phyloP scores from a whole-genome alignment of 2,797 vertebrate species.

The Danio albolineatus region DNA sequence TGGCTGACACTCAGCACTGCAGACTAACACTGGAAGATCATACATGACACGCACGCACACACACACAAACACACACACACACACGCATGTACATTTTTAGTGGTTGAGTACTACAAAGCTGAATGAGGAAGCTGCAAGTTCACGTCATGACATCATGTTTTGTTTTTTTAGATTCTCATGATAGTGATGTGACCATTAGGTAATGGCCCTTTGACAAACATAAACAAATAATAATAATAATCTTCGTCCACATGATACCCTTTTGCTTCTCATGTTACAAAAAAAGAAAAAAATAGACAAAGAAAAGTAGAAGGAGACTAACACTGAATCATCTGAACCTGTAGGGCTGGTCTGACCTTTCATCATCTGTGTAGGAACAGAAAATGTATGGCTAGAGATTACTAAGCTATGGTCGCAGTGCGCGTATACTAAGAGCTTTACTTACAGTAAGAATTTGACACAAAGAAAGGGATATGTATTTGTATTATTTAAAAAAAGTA shows the following conservation, averaged over 20 bases:
- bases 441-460: background rate
- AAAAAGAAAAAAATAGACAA: background rate
- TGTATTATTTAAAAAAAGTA: too few relatives aligned
- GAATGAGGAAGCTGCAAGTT: background rate
- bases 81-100: too few relatives aligned
- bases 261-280: background rate
- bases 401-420: background rate
- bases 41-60: background rate
- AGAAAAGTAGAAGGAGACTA: background rate
- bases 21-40: conserved; percentile 6
- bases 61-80: background rate
- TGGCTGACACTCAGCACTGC: conserved; percentile 34
- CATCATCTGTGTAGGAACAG: background rate
- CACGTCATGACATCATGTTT: background rate
- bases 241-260: background rate
- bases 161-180: background rate
- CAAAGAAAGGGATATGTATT: background rate
- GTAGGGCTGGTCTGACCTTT: conserved; percentile 16
- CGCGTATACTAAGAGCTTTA: background rate
- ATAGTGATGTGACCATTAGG: conserved; percentile 12
- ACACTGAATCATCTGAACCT: background rate
- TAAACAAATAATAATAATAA: too few relatives aligned
- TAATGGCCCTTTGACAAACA: background rate
- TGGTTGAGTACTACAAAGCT: too few relatives aligned
- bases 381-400: background rate